phyloP scores from a whole-genome alignment of 2,797 vertebrate species.

The Xenopus petersii region DNA sequence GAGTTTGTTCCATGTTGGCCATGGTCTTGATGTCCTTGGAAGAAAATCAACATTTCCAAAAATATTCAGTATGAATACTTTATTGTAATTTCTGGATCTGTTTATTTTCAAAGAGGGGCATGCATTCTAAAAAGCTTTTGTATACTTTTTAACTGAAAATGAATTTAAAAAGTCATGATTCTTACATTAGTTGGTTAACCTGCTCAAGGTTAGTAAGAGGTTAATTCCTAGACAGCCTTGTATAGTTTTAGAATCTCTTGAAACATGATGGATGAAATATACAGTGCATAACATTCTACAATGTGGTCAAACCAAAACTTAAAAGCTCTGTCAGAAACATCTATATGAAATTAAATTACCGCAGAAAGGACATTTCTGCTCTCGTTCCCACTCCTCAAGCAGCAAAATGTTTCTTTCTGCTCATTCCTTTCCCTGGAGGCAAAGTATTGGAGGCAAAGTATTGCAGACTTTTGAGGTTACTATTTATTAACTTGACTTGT shows the following conservation, averaged over 20 bases:
- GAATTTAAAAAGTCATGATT: too few species aligned
- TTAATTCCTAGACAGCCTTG: neutral
- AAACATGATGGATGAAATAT: conserved; percentile 2
- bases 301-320: conserved; percentile 18
- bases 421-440: conserved; percentile 22
- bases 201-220: neutral
- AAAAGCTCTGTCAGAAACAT: conserved; percentile 18
- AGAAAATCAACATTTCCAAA: too few species aligned
- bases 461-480: conserved; percentile 20
- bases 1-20: too few species aligned
- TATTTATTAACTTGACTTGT: conserved; percentile 25
- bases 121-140: too few species aligned
- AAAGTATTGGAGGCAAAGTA: conserved; percentile 1
- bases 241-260: neutral
- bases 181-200: too few species aligned
- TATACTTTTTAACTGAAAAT: too few species aligned
- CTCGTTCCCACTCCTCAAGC: conserved; percentile 9
- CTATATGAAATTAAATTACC: conserved; percentile 15
- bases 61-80: too few species aligned
- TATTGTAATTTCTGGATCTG: too few species aligned
- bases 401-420: conserved; percentile 1
- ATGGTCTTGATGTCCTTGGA: too few species aligned
- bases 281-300: conserved; percentile 13
- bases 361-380: conserved; percentile 16
- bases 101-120: too few species aligned